phyloP scores from a whole-genome alignment of 1,140 invertebrate species.

The Drosophila leontia region DNA sequence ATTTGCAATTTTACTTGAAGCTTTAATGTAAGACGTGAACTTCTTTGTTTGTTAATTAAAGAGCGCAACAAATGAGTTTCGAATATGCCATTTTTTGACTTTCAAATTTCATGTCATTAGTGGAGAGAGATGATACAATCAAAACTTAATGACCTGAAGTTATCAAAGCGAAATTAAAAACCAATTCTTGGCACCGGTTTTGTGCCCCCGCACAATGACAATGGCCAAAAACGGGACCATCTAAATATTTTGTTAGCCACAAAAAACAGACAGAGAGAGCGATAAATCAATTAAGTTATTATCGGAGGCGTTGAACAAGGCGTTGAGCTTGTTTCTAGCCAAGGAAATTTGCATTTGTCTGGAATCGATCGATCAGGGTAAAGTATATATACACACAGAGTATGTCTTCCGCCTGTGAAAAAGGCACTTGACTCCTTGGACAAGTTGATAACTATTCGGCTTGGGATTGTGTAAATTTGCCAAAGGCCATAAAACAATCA shows the following conservation, averaged over 20 bases:
- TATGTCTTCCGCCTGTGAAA: slow-evolving; percentile 35
- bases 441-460: slow-evolving; percentile 67
- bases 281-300: slow-evolving; percentile 49
- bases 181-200: slow-evolving; percentile 33
- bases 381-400: slow-evolving; percentile 7
- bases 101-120: slow-evolving; percentile 47
- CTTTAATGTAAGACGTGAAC: slow-evolving; percentile 44
- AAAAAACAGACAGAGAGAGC: background rate
- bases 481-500: slow-evolving; percentile 72
- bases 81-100: slow-evolving; percentile 27
- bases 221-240: slow-evolving; percentile 27
- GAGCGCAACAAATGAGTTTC: slow-evolving; percentile 44
- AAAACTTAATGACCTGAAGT: slow-evolving; percentile 28
- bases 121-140: slow-evolving; percentile 37
- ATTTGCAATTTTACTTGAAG: slow-evolving; percentile 29
- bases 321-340: slow-evolving; percentile 26
- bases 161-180: slow-evolving; percentile 33
- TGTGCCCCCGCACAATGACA: slow-evolving; percentile 22
- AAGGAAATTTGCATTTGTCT: slow-evolving; percentile 31
- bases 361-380: slow-evolving; percentile 1
- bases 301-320: slow-evolving; percentile 43
- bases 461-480: slow-evolving; percentile 70
- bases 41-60: slow-evolving; percentile 60
- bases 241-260: slow-evolving; percentile 16
- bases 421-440: slow-evolving; percentile 68